Evolutionary conservation across 2,888 invertebrate genomes (phyloP).

Genomic region (Catocala nupta): DNA sequence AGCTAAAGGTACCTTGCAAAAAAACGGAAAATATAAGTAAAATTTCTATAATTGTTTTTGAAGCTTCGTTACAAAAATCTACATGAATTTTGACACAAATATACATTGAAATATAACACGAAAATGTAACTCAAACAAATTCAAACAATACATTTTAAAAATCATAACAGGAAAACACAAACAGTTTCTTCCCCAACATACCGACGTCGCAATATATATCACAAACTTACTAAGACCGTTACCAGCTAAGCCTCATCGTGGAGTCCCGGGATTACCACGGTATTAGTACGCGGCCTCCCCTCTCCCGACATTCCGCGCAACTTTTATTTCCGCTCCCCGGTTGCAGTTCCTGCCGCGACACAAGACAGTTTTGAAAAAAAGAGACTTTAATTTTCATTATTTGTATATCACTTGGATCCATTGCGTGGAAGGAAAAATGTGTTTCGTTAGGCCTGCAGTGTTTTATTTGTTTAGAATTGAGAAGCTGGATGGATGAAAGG

Average conservation of each 20-base stretch:
- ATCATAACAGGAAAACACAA: conserved; percentile 1
- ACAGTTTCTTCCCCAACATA: neutral
- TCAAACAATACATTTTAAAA: neutral
- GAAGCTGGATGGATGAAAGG: too few species aligned
- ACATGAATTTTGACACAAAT: too few species aligned
- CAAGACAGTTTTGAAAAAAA: conserved; percentile 19
- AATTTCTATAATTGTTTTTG: too few species aligned
- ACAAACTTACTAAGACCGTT: conserved; percentile 32
- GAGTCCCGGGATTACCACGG: conserved; percentile 33
- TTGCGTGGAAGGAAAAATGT: neutral
- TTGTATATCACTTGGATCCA: neutral
- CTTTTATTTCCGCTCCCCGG: conserved; percentile 44
- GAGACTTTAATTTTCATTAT: conserved; percentile 13
- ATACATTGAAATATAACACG: too few species aligned
- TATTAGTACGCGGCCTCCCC: conserved; percentile 29
- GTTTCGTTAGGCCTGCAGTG: neutral
- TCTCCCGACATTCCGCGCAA: conserved; percentile 21
- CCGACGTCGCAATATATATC: conserved; percentile 5
- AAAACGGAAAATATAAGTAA: too few species aligned
- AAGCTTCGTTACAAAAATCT: too few species aligned
- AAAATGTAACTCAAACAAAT: too few species aligned
- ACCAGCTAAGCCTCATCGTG: conserved; percentile 23
- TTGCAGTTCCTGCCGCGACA: conserved; percentile 24
- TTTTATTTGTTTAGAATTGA: too few species aligned
- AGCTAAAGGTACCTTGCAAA: too few species aligned